Conservation (phyloP, 2,797 vertebrate species). For the Lacerta bilineata region DNA sequence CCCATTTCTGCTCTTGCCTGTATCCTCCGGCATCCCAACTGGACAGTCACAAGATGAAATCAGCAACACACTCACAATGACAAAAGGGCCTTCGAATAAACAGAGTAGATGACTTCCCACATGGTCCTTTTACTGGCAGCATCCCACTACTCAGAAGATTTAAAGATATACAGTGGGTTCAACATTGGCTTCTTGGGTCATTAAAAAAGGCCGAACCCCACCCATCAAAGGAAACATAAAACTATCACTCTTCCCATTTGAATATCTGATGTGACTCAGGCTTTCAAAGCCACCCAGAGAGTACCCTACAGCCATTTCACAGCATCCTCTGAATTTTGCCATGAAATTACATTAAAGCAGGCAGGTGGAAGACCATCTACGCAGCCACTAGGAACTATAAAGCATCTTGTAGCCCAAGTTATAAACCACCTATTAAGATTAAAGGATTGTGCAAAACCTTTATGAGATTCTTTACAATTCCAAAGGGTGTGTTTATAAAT, state of each 20-base stretch:
- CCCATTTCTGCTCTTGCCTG: too few relatives aligned
- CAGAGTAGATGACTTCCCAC: background rate
- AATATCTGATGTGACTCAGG: background rate
- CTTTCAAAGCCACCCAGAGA: too few relatives aligned
- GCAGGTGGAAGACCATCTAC: background rate
- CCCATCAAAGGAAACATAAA: background rate
- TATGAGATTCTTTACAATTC: conserved; percentile 25
- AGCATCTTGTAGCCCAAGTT: background rate
- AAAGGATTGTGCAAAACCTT: conserved; percentile 34
- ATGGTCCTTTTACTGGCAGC: too few relatives aligned
- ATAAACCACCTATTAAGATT: conserved; percentile 35
- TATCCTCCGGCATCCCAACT: too few relatives aligned
- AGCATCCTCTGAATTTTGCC: background rate
- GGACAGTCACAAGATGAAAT: background rate
- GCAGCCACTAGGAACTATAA: conserved; percentile 19
- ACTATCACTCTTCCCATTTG: background rate
- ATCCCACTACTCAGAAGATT: background rate
- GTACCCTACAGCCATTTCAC: background rate
- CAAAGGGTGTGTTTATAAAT: conserved; percentile 26
- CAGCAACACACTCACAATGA: background rate
- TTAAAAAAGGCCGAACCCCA: background rate
- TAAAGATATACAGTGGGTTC: background rate
- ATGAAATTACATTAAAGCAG: conserved; percentile 27
- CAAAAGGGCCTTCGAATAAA: background rate
- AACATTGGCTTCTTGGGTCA: background rate